Conservation (phyloP, 1,140 invertebrate genomes). For the Rhynchophorus ferrugineus region DNA sequence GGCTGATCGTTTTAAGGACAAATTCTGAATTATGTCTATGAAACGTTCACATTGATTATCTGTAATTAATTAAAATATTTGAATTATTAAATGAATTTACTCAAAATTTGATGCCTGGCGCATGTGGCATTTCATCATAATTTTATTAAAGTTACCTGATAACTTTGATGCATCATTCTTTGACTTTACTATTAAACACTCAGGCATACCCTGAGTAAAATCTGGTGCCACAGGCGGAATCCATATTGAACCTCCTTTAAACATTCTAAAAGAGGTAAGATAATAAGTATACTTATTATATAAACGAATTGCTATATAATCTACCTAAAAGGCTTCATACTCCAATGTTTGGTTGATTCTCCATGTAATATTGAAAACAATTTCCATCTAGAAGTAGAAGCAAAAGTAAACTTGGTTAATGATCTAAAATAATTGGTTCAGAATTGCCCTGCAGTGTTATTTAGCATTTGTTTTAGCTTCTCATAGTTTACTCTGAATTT, state of each 20-base stretch:
- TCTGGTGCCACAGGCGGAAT: constrained; percentile 85
- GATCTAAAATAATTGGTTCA: no score
- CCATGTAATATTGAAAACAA: constrained; percentile 69
- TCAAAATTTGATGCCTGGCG: no score
- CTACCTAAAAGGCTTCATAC: constrained; percentile 16
- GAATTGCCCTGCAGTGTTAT: background rate
- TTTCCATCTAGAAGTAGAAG: constrained; percentile 68
- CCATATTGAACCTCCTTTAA: constrained; percentile 91
- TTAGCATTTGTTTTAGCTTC: background rate
- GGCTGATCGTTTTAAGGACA: constrained; percentile 74
- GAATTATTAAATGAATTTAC: background rate
- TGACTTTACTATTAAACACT: constrained; percentile 63
- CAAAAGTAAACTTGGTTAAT: no score
- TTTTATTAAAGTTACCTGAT: constrained; percentile 12
- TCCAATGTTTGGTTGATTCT: constrained; percentile 5
- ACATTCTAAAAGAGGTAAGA: constrained; percentile 64
- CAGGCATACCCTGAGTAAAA: constrained; percentile 84
- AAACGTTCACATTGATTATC: constrained; percentile 61
- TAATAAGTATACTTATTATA: background rate
- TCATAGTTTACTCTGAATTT: no score
- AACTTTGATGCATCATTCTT: constrained; percentile 41
- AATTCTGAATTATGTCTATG: constrained; percentile 79
- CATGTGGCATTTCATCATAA: no score
- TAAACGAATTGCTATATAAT: no score
- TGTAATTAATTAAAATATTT: constrained; percentile 15